A percentile compares a stretch with the other conserved stretches of the same genome.
phyloP scores from a whole-genome alignment of 2,888 invertebrate species.

The Acanthosepion lycidas region DNA sequence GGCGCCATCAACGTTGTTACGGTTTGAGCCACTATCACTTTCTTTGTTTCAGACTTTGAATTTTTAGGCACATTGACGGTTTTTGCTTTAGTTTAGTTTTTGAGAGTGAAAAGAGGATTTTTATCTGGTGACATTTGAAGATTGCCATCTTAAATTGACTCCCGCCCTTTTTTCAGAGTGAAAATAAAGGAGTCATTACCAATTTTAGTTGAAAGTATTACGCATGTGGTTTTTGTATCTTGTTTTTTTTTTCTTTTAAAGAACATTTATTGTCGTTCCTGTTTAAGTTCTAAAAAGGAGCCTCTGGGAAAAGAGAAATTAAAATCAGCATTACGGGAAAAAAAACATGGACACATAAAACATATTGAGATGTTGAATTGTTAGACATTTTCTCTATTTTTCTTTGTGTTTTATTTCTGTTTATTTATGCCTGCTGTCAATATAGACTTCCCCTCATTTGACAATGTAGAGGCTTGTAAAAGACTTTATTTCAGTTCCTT shows the following conservation, averaged over 20 bases:
- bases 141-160: background rate
- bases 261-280: background rate
- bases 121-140: background rate
- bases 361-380: background rate
- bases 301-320: background rate
- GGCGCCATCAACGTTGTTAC: too few species aligned
- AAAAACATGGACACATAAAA: background rate
- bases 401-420: background rate
- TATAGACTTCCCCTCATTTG: background rate
- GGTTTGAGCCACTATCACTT: too few species aligned
- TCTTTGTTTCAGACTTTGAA: too few species aligned
- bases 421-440: background rate
- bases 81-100: too few species aligned
- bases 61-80: too few species aligned
- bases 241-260: background rate
- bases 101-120: background rate
- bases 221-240: background rate
- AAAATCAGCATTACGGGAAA: background rate
- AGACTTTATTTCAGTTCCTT: too few species aligned
- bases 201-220: background rate
- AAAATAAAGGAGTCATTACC: conserved; percentile 3
- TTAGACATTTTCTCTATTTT: background rate
- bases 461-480: background rate
- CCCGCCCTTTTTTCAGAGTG: background rate
- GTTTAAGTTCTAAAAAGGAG: background rate